Percentiles rank a stretch among this genome's conserved stretches.
These are phyloP conservation scores for Alces alces DNA, from an alignment of 2,113 vertebrate species.

Conservation along the genomic window DNA sequence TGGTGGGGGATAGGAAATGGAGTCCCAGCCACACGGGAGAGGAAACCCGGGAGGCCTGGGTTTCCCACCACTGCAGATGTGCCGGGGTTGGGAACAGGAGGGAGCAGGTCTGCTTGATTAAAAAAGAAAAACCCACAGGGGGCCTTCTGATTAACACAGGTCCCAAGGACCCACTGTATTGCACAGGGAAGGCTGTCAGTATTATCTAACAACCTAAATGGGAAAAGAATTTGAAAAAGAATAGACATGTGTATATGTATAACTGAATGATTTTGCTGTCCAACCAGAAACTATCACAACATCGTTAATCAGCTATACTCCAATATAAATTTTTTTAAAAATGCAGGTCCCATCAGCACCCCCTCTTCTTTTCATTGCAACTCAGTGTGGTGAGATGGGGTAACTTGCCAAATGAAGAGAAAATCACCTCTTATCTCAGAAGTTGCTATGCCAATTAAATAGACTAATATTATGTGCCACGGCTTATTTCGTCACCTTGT, in stretches of 20 bases:
- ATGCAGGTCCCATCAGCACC: neutral
- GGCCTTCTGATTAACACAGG: neutral
- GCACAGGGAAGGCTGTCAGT: neutral
- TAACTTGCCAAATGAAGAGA: neutral
- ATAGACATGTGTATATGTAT: fast-evolving
- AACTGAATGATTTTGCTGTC: neutral
- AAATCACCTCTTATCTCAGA: neutral
- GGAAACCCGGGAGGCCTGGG: neutral
- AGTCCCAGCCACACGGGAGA: fast-evolving
- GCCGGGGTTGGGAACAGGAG: neutral
- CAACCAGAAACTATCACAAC: neutral
- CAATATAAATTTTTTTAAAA: neutral
- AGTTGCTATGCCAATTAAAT: neutral
- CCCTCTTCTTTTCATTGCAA: fast-evolving
- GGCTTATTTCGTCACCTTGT: neutral
- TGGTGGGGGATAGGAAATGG: neutral
- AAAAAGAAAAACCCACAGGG: neutral
- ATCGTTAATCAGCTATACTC: neutral
- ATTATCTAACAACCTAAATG: neutral
- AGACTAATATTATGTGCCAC: neutral
- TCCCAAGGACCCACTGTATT: neutral
- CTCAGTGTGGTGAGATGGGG: neutral
- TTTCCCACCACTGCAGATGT: neutral
- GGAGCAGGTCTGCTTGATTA: neutral
- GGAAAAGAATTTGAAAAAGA: neutral